Conservation (phyloP, 2,797 vertebrate genomes). For the Pangasius larnaudii region DNA sequence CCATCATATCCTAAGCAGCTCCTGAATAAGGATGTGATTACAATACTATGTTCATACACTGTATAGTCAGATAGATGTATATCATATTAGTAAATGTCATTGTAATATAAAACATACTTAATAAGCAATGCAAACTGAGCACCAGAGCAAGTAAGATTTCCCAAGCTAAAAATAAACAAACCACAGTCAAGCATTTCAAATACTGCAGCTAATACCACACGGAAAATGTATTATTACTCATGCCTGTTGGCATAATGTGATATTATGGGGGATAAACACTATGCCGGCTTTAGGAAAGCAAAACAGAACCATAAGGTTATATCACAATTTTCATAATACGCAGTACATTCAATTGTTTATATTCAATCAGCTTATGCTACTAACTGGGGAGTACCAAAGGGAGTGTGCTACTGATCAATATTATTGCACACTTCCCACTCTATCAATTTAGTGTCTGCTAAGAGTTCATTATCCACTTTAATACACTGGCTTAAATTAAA, state of each 20-base stretch:
- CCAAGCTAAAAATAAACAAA: constrained; percentile 26
- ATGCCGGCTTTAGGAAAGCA: constrained; percentile 29
- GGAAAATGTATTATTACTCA: constrained; percentile 41
- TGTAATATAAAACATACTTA: constrained; percentile 1
- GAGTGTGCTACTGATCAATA: constrained; percentile 74
- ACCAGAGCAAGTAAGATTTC: constrained; percentile 6
- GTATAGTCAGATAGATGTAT: neutral
- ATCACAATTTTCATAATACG: constrained; percentile 53
- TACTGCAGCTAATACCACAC: constrained; percentile 8
- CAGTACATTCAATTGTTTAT: constrained; percentile 69
- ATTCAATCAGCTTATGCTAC: constrained; percentile 78
- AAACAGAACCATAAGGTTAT: constrained; percentile 33
- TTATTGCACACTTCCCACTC: constrained; percentile 72
- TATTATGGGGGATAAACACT: constrained; percentile 46
- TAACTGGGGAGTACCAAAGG: constrained; percentile 68
- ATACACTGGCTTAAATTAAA: constrained; percentile 70
- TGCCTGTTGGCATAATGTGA: constrained; percentile 45
- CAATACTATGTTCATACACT: neutral
- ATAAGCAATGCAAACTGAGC: neutral
- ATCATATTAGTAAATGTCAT: neutral
- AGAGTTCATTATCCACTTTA: constrained; percentile 76
- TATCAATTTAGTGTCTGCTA: constrained; percentile 79
- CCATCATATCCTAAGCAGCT: no score
- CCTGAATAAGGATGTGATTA: constrained; percentile 11
- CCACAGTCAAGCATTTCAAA: constrained; percentile 9